Evolutionary conservation across 2,888 invertebrate species (phyloP).

Genomic region (Ophion ellenae): DNA sequence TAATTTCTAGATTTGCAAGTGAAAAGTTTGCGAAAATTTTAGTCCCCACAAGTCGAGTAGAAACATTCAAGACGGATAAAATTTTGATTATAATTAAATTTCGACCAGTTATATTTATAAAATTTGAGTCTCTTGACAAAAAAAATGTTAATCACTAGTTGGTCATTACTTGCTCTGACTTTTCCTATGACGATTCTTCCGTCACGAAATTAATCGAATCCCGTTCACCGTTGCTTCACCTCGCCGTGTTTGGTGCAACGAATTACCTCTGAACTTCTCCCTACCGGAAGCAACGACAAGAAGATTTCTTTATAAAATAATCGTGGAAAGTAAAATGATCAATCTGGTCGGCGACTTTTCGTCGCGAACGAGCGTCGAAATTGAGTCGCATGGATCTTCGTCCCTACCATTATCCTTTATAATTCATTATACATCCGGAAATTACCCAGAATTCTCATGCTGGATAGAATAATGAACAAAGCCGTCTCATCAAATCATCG

Average conservation of each 20-base stretch:
- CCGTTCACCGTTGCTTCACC: neutral
- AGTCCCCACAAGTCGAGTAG: neutral
- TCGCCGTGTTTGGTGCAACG: neutral
- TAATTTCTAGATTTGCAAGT: neutral
- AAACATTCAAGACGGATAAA: no score
- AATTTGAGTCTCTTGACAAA: neutral
- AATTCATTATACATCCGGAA: neutral
- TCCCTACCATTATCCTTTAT: neutral
- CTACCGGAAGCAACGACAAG: neutral
- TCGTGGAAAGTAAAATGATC: neutral
- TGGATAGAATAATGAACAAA: neutral
- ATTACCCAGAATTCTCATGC: neutral
- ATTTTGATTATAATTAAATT: no score
- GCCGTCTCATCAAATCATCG: neutral
- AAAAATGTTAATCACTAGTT: neutral
- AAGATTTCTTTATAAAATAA: neutral
- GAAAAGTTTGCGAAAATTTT: neutral
- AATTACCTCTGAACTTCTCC: neutral
- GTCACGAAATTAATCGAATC: neutral
- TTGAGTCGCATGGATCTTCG: neutral
- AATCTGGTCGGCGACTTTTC: neutral
- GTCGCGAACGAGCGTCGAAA: neutral
- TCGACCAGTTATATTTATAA: neutral
- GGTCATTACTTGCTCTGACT: neutral
- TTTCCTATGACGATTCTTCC: neutral